phyloP scores from a whole-genome alignment of 2,888 invertebrate species.

The Tenthredo mesomela region DNA sequence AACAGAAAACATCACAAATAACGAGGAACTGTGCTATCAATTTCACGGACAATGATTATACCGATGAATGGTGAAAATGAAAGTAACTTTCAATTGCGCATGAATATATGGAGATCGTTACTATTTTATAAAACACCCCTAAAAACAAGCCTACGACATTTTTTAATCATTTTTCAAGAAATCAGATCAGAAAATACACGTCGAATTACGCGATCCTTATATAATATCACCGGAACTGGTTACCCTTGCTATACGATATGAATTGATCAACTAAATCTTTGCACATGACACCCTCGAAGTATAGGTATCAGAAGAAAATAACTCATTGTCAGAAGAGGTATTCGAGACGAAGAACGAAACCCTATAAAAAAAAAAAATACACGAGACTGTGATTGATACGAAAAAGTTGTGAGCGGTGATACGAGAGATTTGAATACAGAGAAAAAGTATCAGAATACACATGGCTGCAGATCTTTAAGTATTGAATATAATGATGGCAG shows the following conservation, averaged over 20 bases:
- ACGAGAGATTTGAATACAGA: background rate
- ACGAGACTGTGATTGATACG: background rate
- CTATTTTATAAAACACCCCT: conserved; percentile 1
- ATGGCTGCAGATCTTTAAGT: background rate
- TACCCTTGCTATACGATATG: background rate
- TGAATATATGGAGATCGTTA: background rate
- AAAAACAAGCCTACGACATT: background rate
- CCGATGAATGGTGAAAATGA: conserved; percentile 24
- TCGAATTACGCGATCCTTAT: background rate
- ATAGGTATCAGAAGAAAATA: background rate
- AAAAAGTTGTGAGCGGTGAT: background rate
- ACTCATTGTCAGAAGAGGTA: background rate
- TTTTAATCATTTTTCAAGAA: background rate
- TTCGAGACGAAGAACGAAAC: background rate
- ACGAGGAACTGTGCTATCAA: background rate
- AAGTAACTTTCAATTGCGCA: conserved; percentile 41
- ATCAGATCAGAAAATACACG: background rate
- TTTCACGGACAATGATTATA: conserved; percentile 38
- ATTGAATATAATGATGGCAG: background rate
- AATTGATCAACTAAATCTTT: background rate
- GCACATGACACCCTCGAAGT: background rate
- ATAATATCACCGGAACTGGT: background rate
- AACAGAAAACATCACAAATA: conserved; percentile 12
- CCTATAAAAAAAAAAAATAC: background rate
- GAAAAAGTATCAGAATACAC: background rate